Evolutionary conservation across 1,140 invertebrate species (phyloP), one percentile per base, ranked within the genome.

Genomic region (Drosophila ficusphila): DNA sequence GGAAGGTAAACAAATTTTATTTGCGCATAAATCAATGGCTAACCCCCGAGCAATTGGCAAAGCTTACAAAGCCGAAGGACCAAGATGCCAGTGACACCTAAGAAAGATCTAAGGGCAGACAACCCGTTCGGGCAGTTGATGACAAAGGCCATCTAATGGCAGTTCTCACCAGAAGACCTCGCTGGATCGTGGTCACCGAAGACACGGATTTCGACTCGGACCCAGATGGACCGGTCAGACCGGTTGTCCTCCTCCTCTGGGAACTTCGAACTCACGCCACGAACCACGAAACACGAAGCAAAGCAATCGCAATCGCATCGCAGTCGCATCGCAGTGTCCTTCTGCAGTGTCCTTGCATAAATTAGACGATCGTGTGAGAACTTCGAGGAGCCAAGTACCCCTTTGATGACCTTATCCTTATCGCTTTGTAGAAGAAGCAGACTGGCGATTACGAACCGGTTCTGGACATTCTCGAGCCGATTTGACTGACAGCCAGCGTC

Each of bases 311-410:
- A 60, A 51, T 61, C 56, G 49, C 54, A 25, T 44, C 23, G 23
- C 21, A 77, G 23, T 46, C 42, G 42, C 42, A 46, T 46, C 42
- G 33, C 72, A 81, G 79, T 90, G 88, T 90, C 88, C 88, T 90
- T 90, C 90, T 83, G 88, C 88, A 90, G 77, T 90, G 88, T 90
- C 88, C 88, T 90, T 90, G 83, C 88, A 90, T 90, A 90, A 83
- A 90, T 90, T 90, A 90, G 42, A n/a, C 23, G 58, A 65, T 25
- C 47, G 82, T 86, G 82, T 88, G 82, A 82, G 81, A 86, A 86
- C 77, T 34, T 29, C 16, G 38, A 41, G 68, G 41, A 74, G 27
- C 53, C 19, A 46, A 49, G 38, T 46, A 54, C 27, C 36, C 54
- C 39, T 51, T 27, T 72, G 76, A 86, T 85, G 81, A 85, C 81